Evolutionary conservation across 2,113 vertebrate genomes (phyloP).

Genomic region (Ciconia maguari): DNA sequence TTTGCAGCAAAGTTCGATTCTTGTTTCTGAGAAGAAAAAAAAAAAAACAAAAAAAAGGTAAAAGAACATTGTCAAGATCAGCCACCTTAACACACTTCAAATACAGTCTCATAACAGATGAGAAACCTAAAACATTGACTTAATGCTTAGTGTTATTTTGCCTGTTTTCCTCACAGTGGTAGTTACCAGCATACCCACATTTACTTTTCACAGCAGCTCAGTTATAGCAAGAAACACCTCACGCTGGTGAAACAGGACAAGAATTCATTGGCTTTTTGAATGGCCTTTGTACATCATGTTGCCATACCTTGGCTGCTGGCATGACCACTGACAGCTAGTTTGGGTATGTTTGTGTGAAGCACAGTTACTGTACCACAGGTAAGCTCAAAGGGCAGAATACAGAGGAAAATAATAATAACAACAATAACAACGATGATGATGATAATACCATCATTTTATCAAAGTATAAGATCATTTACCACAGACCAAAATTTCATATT

Average conservation of each 20-base stretch:
- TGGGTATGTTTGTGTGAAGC: background rate
- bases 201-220: background rate
- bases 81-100: background rate
- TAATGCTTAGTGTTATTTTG: background rate
- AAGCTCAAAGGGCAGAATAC: background rate
- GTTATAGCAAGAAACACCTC: background rate
- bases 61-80: background rate
- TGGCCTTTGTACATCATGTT: background rate
- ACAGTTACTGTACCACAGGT: background rate
- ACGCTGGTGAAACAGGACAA: background rate
- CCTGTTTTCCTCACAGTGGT: background rate
- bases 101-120: background rate
- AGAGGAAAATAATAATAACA: background rate
- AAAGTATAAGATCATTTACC: background rate
- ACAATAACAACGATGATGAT: no score
- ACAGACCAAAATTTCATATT: background rate
- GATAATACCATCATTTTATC: background rate
- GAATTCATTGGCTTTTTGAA: background rate
- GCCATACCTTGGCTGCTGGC: background rate
- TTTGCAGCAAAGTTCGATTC: background rate
- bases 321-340: no score
- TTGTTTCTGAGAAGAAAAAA: constrained; percentile 8
- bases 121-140: background rate
- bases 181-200: background rate
- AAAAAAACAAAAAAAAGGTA: background rate